Conservation (phyloP, 1,140 invertebrate species). For the Thaumatotibia leucotreta region DNA sequence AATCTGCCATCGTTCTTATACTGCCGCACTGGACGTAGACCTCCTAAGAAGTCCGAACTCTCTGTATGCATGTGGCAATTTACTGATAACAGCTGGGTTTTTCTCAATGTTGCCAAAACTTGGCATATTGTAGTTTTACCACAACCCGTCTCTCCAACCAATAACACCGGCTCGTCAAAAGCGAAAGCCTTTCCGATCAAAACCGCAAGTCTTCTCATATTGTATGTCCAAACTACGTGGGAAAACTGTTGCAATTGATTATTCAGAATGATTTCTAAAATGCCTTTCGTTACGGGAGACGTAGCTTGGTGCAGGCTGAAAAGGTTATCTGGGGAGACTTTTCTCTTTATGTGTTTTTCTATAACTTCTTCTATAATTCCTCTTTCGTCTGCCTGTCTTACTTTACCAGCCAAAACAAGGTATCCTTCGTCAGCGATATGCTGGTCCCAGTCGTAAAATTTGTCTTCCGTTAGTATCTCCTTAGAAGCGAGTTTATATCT, state of each 20-base stretch:
- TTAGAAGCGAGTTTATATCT: slow-evolving; percentile 87
- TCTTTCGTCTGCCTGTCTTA: slow-evolving; percentile 89
- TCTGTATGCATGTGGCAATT: slow-evolving; percentile 99
- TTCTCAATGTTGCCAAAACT: slow-evolving; percentile 84
- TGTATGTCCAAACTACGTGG: slow-evolving; percentile 96
- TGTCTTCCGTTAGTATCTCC: slow-evolving; percentile 63
- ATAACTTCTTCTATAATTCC: slow-evolving; percentile 88
- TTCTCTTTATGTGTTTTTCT: slow-evolving; percentile 90
- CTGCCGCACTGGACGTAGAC: slow-evolving; percentile 92
- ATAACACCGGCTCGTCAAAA: slow-evolving; percentile 95
- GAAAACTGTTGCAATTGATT: slow-evolving; percentile 79
- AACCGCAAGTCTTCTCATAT: slow-evolving; percentile 94
- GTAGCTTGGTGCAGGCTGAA: slow-evolving; percentile 86
- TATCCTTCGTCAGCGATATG: slow-evolving; percentile 98
- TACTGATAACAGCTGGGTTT: slow-evolving; percentile 84
- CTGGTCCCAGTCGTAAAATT: slow-evolving; percentile 97
- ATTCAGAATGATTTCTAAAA: slow-evolving; percentile 82
- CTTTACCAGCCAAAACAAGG: slow-evolving; percentile 94
- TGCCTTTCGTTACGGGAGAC: slow-evolving; percentile 85
- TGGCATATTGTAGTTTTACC: slow-evolving; percentile 99
- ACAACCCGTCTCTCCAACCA: slow-evolving; percentile 99
- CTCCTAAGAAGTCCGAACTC: slow-evolving; percentile 97
- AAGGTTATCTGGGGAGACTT: slow-evolving; percentile 84
- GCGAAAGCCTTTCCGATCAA: slow-evolving; percentile 92
- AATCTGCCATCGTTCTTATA: slow-evolving; percentile 79